Evolutionary conservation across 2,888 invertebrate species (phyloP).

Genomic region (Teleogryllus oceanicus): DNA sequence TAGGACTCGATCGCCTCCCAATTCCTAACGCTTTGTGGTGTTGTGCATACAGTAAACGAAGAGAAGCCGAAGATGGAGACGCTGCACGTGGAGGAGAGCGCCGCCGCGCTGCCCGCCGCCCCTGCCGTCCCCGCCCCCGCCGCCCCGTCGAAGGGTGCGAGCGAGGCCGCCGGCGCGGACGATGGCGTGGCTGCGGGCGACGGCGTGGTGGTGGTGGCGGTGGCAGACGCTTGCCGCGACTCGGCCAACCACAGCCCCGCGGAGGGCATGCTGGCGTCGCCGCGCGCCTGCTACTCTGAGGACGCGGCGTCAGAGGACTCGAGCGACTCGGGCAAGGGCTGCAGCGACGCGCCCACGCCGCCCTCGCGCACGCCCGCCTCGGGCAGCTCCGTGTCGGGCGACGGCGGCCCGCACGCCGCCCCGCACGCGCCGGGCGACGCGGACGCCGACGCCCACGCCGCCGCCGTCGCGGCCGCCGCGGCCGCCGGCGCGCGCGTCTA

Average conservation of each 20-base stretch:
- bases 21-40: no score
- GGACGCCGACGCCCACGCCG: conserved; percentile 61
- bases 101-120: conserved; percentile 26
- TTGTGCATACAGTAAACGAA: conserved; percentile 30
- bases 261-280: conserved; percentile 65
- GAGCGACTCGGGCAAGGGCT: conserved; percentile 80
- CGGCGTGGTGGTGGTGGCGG: not conserved
- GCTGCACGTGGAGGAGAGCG: conserved; percentile 46
- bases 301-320: conserved; percentile 64
- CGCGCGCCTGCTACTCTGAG: conserved; percentile 62
- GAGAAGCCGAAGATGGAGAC: conserved; percentile 35
- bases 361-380: conserved; percentile 54
- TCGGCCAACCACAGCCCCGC: conserved; percentile 76
- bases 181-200: not conserved
- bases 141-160: not conserved
- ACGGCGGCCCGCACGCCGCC: conserved; percentile 30
- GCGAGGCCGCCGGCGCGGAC: not conserved
- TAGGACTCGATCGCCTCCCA: no score
- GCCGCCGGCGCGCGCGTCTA: conserved; percentile 50
- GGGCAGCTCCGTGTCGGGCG: conserved; percentile 47
- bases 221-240: conserved; percentile 52
- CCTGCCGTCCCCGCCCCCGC: not conserved
- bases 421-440: conserved; percentile 44
- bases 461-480: conserved; percentile 48
- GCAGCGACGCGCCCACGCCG: conserved; percentile 68